Conservation (phyloP, 2,888 invertebrate genomes). For the Eulithis testata region DNA sequence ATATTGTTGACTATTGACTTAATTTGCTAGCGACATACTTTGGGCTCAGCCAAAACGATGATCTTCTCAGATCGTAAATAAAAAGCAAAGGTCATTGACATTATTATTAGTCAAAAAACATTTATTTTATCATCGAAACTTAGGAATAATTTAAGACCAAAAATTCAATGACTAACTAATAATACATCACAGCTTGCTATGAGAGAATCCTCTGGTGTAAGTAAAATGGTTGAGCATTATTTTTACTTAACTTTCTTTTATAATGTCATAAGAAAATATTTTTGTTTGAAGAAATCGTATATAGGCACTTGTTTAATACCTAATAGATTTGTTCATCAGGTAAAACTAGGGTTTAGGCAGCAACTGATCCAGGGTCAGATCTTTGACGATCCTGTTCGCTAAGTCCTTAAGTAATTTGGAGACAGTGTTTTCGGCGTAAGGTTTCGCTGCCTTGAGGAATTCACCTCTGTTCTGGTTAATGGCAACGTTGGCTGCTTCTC, state of each 20-base stretch:
- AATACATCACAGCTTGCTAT: slow-evolving; percentile 19
- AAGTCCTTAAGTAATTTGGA: slow-evolving; percentile 77
- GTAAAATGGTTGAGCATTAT: not conserved
- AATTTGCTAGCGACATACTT: no score
- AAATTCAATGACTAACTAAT: slow-evolving; percentile 5
- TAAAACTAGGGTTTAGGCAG: slow-evolving; percentile 68
- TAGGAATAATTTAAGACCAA: not conserved
- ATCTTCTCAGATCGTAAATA: no score
- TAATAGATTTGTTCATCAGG: not conserved
- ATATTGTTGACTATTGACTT: no score
- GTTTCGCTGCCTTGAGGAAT: slow-evolving; percentile 82
- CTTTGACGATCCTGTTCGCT: slow-evolving; percentile 83
- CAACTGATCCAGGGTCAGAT: slow-evolving; percentile 81
- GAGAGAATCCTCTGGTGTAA: not conserved
- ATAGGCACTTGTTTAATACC: no score
- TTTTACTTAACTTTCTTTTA: not conserved
- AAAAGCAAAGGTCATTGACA: no score
- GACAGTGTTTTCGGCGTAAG: slow-evolving; percentile 83
- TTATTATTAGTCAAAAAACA: not conserved
- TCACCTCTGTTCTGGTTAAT: slow-evolving; percentile 86
- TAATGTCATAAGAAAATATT: no score
- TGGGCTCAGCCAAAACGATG: no score
- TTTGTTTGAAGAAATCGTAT: no score
- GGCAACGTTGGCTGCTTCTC: slow-evolving; percentile 82
- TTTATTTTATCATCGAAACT: slow-evolving; percentile 4